Evolutionary conservation across 2,113 vertebrate genomes (phyloP), one percentile per base, ranked within the genome.

Genomic region (Passer montanus): DNA sequence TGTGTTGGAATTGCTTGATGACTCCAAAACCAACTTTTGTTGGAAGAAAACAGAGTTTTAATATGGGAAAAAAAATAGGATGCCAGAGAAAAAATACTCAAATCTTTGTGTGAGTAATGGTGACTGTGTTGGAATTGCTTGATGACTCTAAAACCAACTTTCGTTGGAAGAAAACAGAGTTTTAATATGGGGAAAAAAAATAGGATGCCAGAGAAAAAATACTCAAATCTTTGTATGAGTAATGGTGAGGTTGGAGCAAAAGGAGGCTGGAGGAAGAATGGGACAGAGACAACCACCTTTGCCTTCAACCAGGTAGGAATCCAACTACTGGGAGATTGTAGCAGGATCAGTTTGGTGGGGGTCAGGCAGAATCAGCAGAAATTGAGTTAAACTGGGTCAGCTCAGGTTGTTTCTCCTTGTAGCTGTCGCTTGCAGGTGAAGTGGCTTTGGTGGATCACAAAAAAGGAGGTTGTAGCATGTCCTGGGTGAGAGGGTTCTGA

Each of bases 61-160:
- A n/a, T 7, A 15, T 7, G 16, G n/a, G 0, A 4, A 15, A 18
- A 55, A 60, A 60, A 33, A 5, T 8, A 64, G 22, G 8, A 9
- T 23, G 13, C n/a, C 2, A 1, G 56, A 11, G 8, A 28, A 62
- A 78, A 78, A 73, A 21, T 46, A 28, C 4, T 55, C 39, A 75
- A 8, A 77, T 59, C 7, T 60, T 62, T 17, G 79, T 12, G 19
- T 4, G 5, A 21, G 20, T 35, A 8, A 21, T 46, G 56, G 15
- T 43, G 15, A 6, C n/a, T n/a, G n/a, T 12, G 11, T 26, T 41
- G 15, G 26, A 68, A 60, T 49, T 64, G 6, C 8, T 44, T 52
- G 16, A 33, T 56, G 43, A 49, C 27, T 73, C 35, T 7, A 22
- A 47, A 76, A 39, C 0, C 19, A 79, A 10, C 28, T 9, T 68